These are phyloP conservation scores for Piezodorus guildinii DNA, from an alignment of 1,140 invertebrate species.

Conservation along the genomic window DNA sequence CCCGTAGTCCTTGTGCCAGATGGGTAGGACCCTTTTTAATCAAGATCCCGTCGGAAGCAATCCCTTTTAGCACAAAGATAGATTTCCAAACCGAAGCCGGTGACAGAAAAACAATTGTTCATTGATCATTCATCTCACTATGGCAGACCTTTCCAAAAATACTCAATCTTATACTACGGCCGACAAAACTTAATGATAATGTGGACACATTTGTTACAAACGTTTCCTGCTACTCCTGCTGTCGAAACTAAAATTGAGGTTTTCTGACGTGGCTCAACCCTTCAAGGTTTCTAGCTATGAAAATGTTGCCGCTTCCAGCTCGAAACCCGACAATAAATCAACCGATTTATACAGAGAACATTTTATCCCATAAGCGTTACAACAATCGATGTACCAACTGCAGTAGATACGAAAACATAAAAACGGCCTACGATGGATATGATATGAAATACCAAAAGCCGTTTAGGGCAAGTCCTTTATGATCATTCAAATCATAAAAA, in stretches of 20 bases:
- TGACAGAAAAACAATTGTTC: conserved; percentile 22
- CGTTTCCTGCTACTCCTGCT: conserved; percentile 16
- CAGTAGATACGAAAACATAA: not conserved
- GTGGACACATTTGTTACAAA: conserved; percentile 18
- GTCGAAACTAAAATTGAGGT: conserved; percentile 8
- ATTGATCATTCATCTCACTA: conserved; percentile 27
- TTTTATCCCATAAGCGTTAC: conserved; percentile 25
- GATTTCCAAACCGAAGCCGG: conserved; percentile 18
- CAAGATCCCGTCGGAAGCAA: conserved; percentile 22
- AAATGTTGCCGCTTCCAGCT: not conserved
- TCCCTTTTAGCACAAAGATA: conserved; percentile 21
- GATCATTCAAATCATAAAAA: conserved; percentile 2
- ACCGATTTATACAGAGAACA: not conserved
- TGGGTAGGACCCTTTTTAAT: not conserved
- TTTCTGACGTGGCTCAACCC: conserved; percentile 18
- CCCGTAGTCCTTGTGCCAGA: not conserved
- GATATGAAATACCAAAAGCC: not conserved
- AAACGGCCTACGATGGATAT: not conserved
- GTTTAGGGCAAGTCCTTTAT: conserved; percentile 6
- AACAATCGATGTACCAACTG: conserved; percentile 25
- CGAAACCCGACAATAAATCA: conserved; percentile 16
- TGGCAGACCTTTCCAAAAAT: conserved; percentile 27
- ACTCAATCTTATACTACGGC: conserved; percentile 4
- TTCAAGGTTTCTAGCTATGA: conserved; percentile 9
- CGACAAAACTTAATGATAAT: not conserved